Evolutionary conservation across 2,888 invertebrate genomes (phyloP), one percentile per base, ranked within the genome.

Genomic region (Lepidochrysops patricia): DNA sequence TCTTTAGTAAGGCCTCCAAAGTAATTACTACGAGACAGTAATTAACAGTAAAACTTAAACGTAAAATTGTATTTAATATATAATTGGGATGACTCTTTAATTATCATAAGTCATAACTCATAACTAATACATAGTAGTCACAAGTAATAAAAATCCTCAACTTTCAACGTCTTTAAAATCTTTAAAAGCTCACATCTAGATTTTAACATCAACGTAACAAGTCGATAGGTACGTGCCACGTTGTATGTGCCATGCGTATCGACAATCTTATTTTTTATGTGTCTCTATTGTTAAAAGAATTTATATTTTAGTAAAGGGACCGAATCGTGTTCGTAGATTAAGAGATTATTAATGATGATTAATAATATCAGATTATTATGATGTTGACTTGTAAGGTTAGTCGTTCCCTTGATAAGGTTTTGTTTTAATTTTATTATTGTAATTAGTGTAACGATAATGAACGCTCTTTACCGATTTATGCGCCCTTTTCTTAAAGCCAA

Each of bases 321-420:
- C 71, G 72, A 43, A 43, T 43, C 72, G 64, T 65, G 61, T 63
- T 57, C 57, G 49, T 60, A 80, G 84, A 85, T 86, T 77, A 76
- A 66, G 69, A 80, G 86, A 85, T 84, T 82, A 79, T 80, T 77
- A 76, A 71, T 77, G 83, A 84, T 84, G 83, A 81, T 83, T 80
- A 82, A 82, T 82, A 76, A 79, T 79, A 81, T 82, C 77, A 76
- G 75, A 67, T 79, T 75, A 74, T 77, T 29, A 27, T 52, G 52
- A 29, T 52, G 12, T 12, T 54, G 32, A 50, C 25, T 50, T 50
- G 26, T 50, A n/a, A n/a, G 13, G 9, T 15, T 15, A 15, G 43
- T 29, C 29, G 29, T 1, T 29, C 7, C 9, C 29, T 7, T 19
- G 1, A 43, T 2, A 19, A 7, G 9, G 19, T 43, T 23, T 4